Evolutionary conservation across 2,797 vertebrate genomes (phyloP), one percentile per base, ranked within the genome.

Genomic region (Oreonectes daqikongensis): DNA sequence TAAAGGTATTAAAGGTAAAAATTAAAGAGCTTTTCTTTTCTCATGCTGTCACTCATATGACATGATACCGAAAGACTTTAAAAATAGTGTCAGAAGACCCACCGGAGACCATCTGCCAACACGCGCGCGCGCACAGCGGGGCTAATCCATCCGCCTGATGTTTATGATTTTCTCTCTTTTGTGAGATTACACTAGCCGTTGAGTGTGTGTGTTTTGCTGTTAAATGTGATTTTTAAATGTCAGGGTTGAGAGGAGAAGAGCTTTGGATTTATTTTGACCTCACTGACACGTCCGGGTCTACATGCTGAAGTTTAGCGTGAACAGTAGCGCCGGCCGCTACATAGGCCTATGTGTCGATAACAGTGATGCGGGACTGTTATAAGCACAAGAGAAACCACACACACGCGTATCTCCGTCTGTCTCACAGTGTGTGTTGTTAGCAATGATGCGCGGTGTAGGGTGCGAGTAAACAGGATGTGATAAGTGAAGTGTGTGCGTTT

Each of bases 211-310:
- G 81, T 83, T 87, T 88, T 86, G 77, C 78, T 84, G 66, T 85
- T 85, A 89, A 87, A 89, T 85, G 88, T 87, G 85, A 88, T 88
- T 90, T 90, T 90, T 89, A 92, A 91, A 92, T 91, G 90, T 89
- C 91, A 91, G 77, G 77, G 84, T 68, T 57, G 61, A 69, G 76
- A 84, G 69, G 72, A 48, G 84, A 76, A 77, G 85, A 79, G 69
- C 81, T 72, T 65, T 15, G n/a, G 80, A 12, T 83, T 82, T 84
- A 63, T 79, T 71, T 67, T 71, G 72, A 82, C 61, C 55, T 53
- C 42, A 22, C 72, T 46, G 35, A 74, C 57, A 42, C 35, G 2
- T 42, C n/a, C n/a, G n/a, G n/a, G 40, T 42, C 40, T 12, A 14
- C 40, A 42, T 12, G 38, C 38, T 40, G 38, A 10, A 40, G 44